Evolutionary conservation across 2,797 vertebrate genomes (phyloP).

Genomic region (Heterohyrax brucei): DNA sequence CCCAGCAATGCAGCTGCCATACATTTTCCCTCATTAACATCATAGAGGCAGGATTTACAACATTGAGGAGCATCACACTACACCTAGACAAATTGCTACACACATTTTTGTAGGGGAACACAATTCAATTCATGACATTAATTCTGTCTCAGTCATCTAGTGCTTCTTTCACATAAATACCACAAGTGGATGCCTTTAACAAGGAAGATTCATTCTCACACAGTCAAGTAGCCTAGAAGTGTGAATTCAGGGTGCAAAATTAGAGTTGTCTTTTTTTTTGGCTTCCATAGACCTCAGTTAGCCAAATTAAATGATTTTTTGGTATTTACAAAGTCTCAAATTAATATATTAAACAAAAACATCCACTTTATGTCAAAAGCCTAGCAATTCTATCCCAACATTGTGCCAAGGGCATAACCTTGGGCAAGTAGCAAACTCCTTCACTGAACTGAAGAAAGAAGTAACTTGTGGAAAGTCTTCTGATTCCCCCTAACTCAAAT

Average conservation of each 20-base stretch:
- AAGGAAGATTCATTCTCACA: too few species aligned
- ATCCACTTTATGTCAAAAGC: background rate
- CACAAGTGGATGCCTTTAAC: too few species aligned
- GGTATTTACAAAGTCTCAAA: background rate
- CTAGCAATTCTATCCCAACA: background rate
- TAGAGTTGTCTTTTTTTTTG: conserved; percentile 26
- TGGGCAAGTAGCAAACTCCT: background rate
- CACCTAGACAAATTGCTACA: too few species aligned
- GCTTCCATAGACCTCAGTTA: conserved; percentile 44
- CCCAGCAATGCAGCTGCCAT: too few species aligned
- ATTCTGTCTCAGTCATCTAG: too few species aligned
- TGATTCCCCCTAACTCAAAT: background rate
- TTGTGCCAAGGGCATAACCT: fast-evolving
- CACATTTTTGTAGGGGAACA: too few species aligned
- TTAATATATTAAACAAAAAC: background rate
- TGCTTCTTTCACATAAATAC: too few species aligned
- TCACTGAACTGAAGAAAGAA: background rate
- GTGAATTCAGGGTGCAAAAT: background rate
- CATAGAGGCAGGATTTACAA: too few species aligned
- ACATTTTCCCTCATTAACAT: too few species aligned
- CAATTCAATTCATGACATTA: too few species aligned
- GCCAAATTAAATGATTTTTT: conserved; percentile 34
- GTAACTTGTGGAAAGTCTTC: background rate
- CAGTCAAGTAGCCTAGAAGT: too few species aligned
- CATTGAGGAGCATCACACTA: too few species aligned